Base-by-base conservation (phyloP, 2,888 invertebrate species). In the Lasioglossum villosulum region DNA sequence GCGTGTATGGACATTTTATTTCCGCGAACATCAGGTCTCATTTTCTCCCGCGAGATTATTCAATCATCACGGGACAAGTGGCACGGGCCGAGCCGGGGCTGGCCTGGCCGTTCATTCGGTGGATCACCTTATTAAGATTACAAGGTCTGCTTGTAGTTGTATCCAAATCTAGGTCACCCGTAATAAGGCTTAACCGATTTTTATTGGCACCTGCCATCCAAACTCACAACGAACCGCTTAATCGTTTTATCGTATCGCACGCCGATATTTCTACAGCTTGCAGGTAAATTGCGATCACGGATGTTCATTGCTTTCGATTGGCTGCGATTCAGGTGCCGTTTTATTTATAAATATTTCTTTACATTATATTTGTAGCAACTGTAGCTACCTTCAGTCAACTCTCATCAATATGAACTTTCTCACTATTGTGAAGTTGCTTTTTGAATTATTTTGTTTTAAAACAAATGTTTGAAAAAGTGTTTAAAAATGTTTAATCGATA, bases 141-240 rank as follows among this genome's bases (percentile, higher is more conserved):
- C 72, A 82, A 82, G 75, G 78, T 71, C 56, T 30, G 80, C 63
- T 42, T 39, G 79, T 74, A 56, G 42, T 82, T 48, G 48, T 80
- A 27, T 42, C 16, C 56, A 82, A 78, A 86, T 84, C 80, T 86
- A 84, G 88, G 88, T 88, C 86, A 84, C 39, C 77, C 56, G 84
- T 84, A 86, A 86, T 88, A 86, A 86, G 80, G 79, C 75, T 74
- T 81, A 80, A 75, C 80, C 88, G 84, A 88, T 88, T 88, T 87
- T 87, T 88, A 88, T 86, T 87, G 84, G 87, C 88, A 88, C 84
- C 88, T 88, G 88, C 88, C 84, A 86, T 75, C 59, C 82, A 37
- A 66, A 66, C 59, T 86, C 83, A 82, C 83, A 75, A 78, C 71
- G 83, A 83, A 70, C 80, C 80, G 83, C 78, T 89, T 80, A 78